Evolutionary conservation across 2,113 vertebrate genomes (phyloP).

Genomic region (Cisticola juncidis): DNA sequence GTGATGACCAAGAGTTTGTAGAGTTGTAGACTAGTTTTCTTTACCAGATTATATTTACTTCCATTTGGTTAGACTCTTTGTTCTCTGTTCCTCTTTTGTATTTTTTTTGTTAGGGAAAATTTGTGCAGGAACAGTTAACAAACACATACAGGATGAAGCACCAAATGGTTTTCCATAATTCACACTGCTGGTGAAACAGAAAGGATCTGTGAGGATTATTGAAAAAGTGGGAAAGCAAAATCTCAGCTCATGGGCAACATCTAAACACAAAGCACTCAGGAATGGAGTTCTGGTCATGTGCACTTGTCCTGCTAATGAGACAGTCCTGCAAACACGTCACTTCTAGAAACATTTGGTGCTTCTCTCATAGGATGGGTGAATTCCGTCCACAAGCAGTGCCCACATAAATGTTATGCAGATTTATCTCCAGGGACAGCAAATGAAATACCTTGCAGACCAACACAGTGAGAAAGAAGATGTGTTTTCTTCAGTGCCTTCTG

Average conservation of each 20-base stretch:
- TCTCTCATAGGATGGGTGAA: background rate
- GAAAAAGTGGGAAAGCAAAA: background rate
- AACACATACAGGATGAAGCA: background rate
- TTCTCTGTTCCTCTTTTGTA: background rate
- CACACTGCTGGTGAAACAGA: background rate
- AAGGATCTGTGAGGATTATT: background rate
- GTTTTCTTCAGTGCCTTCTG: background rate
- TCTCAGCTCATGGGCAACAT: background rate
- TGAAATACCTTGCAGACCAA: background rate
- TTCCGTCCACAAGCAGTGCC: background rate
- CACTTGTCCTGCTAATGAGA: background rate
- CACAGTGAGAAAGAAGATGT: background rate
- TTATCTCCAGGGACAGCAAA: background rate
- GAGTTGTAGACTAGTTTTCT: background rate
- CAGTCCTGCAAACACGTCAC: background rate
- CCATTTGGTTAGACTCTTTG: background rate
- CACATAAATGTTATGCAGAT: accelerated
- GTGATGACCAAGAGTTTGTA: background rate
- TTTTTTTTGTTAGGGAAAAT: background rate
- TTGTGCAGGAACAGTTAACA: background rate
- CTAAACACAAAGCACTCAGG: background rate
- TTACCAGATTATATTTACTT: background rate
- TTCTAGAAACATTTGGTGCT: background rate
- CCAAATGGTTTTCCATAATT: background rate
- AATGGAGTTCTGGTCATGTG: background rate